phyloP scores from a whole-genome alignment of 2,113 vertebrate species.

The Archilochus colubris region DNA sequence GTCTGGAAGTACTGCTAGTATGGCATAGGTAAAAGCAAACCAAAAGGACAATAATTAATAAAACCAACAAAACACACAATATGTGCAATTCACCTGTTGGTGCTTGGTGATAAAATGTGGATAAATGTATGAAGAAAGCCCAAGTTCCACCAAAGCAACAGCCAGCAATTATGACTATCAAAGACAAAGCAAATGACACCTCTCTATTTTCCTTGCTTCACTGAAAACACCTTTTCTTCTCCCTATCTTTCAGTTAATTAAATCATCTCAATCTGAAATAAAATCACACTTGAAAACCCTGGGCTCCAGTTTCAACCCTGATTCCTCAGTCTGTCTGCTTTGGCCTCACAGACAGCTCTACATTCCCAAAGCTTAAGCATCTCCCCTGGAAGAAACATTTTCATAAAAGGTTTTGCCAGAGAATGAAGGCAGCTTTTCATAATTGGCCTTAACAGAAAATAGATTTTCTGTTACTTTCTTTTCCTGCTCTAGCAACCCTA shows the following conservation, averaged over 20 bases:
- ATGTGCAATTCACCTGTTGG: background rate
- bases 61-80: background rate
- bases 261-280: background rate
- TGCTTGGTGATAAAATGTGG: background rate
- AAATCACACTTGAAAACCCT: background rate
- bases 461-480: background rate
- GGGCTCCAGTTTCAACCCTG: background rate
- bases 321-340: fast-evolving
- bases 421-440: background rate
- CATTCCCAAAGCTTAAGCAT: background rate
- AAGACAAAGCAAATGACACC: fast-evolving
- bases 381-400: background rate
- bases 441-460: background rate
- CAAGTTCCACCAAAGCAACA: background rate
- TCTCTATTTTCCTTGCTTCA: background rate
- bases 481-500: background rate
- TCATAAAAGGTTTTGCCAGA: background rate
- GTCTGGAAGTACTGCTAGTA: background rate
- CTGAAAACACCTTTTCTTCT: background rate
- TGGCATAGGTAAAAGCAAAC: background rate
- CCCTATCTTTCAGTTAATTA: background rate
- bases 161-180: background rate
- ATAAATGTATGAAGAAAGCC: background rate
- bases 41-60: background rate
- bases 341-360: background rate